Base-by-base conservation (phyloP, 2,797 vertebrate species). In the Alosa sapidissima region DNA sequence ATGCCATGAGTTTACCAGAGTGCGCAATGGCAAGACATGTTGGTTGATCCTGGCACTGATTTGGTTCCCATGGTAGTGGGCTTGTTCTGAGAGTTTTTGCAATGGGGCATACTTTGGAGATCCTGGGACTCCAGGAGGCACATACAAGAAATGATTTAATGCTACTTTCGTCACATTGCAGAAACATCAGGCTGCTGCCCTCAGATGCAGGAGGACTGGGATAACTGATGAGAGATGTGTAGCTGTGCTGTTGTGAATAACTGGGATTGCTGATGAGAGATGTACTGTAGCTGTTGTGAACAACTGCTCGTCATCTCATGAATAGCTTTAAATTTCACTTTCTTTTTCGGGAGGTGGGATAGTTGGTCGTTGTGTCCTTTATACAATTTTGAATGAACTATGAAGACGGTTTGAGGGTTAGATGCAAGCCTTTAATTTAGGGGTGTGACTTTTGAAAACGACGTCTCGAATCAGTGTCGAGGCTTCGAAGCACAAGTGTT, bases 71-170 rank as follows among this genome's bases (percentile, higher is more conserved):
- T 49, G 81, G 48, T 9, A 82, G 84, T 41, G 48, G 84, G 48
- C 81, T 81, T 62, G 19, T 82, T 45, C 52, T 14, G 24, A 28
- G 60, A 65, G 81, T 19, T 45, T 45, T 47, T 51, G 9, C 87
- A 89, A 89, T 84, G 84, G 55, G 87, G 88, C 72, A 89, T 91
- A 92, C 92, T 93, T 93, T 92, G 93, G 91, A 88, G 88, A 92
- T 36, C 91, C 85, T 86, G 89, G 86, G 82, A 88, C 89, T 91
- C 89, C 89, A 85, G 89, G 88, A 87, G 65, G 91, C 90, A 92
- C 89, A 93, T 92, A 93, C 93, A 93, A 90, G 92, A 75, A 92
- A 94, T 95, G 92, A 94, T 94, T 94, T 93, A 95, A 94, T 93
- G 92, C 90, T 89, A 92, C 93, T 94, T 92, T 94, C 92, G 93